Conservation (phyloP, 1,140 invertebrate genomes). For the Papilio aristodemus region DNA sequence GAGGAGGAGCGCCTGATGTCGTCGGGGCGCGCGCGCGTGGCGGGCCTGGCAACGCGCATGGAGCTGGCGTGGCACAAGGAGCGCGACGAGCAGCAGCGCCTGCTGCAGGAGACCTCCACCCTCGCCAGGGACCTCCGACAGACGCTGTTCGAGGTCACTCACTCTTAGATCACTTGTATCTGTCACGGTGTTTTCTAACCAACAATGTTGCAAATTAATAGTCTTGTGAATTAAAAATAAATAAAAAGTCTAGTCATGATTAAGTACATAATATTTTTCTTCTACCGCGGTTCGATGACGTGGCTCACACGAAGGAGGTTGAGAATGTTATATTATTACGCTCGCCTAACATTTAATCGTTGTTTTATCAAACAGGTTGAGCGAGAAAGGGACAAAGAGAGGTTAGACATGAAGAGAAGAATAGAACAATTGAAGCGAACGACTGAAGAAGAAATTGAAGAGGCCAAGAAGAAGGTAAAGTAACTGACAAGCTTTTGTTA, state of each 20-base stretch:
- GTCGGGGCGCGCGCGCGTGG: constrained; percentile 90
- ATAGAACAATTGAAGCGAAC: constrained; percentile 91
- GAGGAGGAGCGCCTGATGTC: constrained; percentile 90
- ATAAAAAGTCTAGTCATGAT: too few relatives aligned
- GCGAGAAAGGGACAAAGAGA: constrained; percentile 92
- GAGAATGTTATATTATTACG: too few relatives aligned
- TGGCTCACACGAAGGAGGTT: too few relatives aligned
- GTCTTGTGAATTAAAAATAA: too few relatives aligned
- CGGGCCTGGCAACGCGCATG: constrained; percentile 92
- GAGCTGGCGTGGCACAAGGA: constrained; percentile 98
- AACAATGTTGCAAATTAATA: not conserved
- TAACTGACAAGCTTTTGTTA: not conserved
- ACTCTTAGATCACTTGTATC: too few relatives aligned
- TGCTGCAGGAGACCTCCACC: constrained; percentile 94
- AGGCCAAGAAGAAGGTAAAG: constrained; percentile 90
- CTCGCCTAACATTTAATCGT: not conserved
- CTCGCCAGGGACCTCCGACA: constrained; percentile 93
- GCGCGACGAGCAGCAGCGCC: constrained; percentile 93
- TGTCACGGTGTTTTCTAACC: not conserved
- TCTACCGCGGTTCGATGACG: too few relatives aligned
- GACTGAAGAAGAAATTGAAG: constrained; percentile 93
- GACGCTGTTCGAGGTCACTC: constrained; percentile 89
- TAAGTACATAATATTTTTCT: too few relatives aligned
- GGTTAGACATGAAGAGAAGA: constrained; percentile 91
- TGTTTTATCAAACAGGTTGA: constrained; percentile 82